Percentiles rank a stretch among this genome's conserved stretches.
These are phyloP conservation scores for Theristus sp. DNA, from an alignment of 2,888 invertebrate genomes.

Conservation along the genomic window DNA sequence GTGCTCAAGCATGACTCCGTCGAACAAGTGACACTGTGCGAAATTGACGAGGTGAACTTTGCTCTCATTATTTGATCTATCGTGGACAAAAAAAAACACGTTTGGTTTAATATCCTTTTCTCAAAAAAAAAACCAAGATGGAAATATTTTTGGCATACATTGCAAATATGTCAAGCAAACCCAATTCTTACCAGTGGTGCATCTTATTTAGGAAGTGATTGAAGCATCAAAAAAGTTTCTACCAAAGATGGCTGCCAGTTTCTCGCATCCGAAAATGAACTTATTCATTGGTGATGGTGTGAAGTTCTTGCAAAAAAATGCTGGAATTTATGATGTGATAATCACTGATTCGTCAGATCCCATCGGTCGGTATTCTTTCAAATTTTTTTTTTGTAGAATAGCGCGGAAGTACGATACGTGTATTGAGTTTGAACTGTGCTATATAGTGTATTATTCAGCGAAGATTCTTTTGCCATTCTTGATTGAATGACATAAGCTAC, in stretches of 20 bases:
- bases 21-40: conserved; percentile 66
- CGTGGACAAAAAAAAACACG: too few relatives aligned
- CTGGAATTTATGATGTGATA: conserved; percentile 70
- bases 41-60: conserved; percentile 56
- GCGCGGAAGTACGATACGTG: too few relatives aligned
- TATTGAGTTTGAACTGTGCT: too few relatives aligned
- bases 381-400: too few relatives aligned
- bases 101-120: too few relatives aligned
- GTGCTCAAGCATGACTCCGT: conserved; percentile 78
- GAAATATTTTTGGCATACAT: too few relatives aligned
- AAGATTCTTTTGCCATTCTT: too few relatives aligned
- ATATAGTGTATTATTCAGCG: too few relatives aligned
- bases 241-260: conserved; percentile 73
- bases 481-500: too few relatives aligned
- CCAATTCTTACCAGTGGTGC: background rate
- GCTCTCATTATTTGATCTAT: background rate
- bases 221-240: conserved; percentile 69
- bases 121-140: too few relatives aligned
- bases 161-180: too few relatives aligned
- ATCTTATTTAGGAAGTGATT: conserved; percentile 43
- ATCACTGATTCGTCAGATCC: conserved; percentile 98
- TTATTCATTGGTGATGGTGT: conserved; percentile 80
- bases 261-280: conserved; percentile 58
- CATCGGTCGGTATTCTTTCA: conserved; percentile 50
- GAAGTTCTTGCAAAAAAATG: conserved; percentile 67